Evolutionary conservation across 2,797 vertebrate genomes (phyloP), one percentile per base, ranked within the genome.

Genomic region (Labroides dimidiatus): DNA sequence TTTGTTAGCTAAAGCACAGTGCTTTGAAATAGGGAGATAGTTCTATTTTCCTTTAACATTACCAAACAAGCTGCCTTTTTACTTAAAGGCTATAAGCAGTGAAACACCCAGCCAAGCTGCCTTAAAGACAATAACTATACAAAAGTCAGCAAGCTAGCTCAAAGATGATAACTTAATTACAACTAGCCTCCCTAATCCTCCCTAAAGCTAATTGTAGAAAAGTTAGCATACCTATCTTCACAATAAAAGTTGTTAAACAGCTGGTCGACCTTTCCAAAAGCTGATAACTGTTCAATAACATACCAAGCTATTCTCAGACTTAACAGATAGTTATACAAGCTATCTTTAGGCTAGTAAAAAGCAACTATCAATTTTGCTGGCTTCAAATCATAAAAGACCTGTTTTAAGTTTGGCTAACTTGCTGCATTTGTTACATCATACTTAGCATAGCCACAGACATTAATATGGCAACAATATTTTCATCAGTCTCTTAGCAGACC

Each of bases 1-100:
- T 33, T 54, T 2, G 12, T 67, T 61, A 49, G 19, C 27, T 54
- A 49, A 53, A 19, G 47, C 45, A 37, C 19, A 55, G 13, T 39
- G 39, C 33, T 12, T 55, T 13, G n/a, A 57, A 33, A 39, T 4
- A 4, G n/a, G 11, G 8, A 14, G 10, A 50, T 36, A 15, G n/a
- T 24, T 51, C 21, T 19, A 12, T 50, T 36, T 48, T 17, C 17
- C 0, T 0, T 5, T 53, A 2, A 47, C 49, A 10, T 45, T 27
- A 14, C n/a, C 10, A 9, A 10, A 23, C 14, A 1, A 15, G 21
- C 47, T 49, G 7, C 3, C 47, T 20, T 6, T 6, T 7, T 23
- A 23, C 12, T 24, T 45, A 23, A 12, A 49, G 47, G 21, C 47
- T 49, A 4, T n/a, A 14, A 24, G 14, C 13, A 4, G 21, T 49